phyloP scores from a whole-genome alignment of 1,140 invertebrate genomes.

The Euwallacea fornicatus region DNA sequence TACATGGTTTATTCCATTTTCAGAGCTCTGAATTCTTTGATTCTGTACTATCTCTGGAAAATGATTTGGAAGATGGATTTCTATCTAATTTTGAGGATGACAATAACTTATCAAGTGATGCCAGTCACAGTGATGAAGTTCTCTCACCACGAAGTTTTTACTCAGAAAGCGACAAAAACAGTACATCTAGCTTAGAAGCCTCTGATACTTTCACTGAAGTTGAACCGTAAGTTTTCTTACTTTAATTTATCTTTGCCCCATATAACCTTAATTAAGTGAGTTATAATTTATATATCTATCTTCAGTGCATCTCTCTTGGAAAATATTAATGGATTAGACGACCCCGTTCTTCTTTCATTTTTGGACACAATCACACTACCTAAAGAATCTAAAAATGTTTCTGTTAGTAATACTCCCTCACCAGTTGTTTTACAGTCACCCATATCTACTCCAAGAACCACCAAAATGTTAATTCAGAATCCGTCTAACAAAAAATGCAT shows the following conservation, averaged over 20 bases:
- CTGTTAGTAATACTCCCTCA: constrained; percentile 17
- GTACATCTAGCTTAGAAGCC: constrained; percentile 27
- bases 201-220: constrained; percentile 29
- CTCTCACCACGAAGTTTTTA: constrained; percentile 42
- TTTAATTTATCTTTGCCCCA: neutral
- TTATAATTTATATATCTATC: too few relatives aligned
- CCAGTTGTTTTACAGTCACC: neutral
- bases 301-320: constrained; percentile 37
- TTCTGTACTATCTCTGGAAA: constrained; percentile 50
- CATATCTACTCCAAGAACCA: constrained; percentile 34
- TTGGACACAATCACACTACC: constrained; percentile 35
- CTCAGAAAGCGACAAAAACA: constrained; percentile 49
- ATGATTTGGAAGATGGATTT: constrained; percentile 44
- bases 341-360: constrained; percentile 43
- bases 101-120: constrained; percentile 46
- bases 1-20: constrained; percentile 16
- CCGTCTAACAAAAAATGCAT: constrained; percentile 45
- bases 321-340: constrained; percentile 41
- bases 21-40: constrained; percentile 53
- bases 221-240: constrained; percentile 26
- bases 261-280: too few relatives aligned
- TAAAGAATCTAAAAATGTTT: constrained; percentile 28
- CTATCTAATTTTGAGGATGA: constrained; percentile 44
- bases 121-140: constrained; percentile 45
- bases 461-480: constrained; percentile 47